Evolutionary conservation across 30 jellyfish, hydroid and myxozoan species (phyloP), one percentile per base, ranked within the genome.

Genomic region (Aurelia sp.): DNA sequence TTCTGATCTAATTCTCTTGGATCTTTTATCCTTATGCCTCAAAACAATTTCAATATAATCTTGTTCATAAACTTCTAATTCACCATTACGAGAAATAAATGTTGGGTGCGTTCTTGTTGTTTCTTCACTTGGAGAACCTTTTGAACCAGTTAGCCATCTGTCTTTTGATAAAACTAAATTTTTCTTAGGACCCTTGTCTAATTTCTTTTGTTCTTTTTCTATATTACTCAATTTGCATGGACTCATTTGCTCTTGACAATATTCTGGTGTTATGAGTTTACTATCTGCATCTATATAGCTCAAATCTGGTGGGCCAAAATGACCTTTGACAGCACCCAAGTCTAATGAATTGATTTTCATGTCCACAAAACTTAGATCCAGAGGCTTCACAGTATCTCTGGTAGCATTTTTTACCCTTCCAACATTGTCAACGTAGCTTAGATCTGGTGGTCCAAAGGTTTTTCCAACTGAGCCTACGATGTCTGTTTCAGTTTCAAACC

Each of bases 1-100:
- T 18, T 85, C 90, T 8, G 96, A 71, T 31, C 93, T 82, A 47
- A 94, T 89, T 48, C 90, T 66, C 55, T 89, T 89, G 27, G 86
- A 65, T 51, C 90, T 70, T 64, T 62, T 76, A 61, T 80, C 87
- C 15, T 64, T 61, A 65, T 84, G 96, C 53, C 48, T 85, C 74
- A 85, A 61, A 53, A 75, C 44, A 3, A 89, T 81, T 65, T 87
- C 90, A 37, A 85, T 80, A 80, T 78, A 87, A 70, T 63, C 97
- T 62, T 86, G 73, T 18, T 75, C 87, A 20, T 76, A 79, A 52
- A 80, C 93, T 74, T 89, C 79, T 6, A 67, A 20, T 61, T 81
- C 96, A 18, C 81, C 91, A 72, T 81, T 66, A 7, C 89, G 79
- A 6, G 89, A 78, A 21, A 78, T 62, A 48, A 68, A 66, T 35